A percentile compares a stretch with the other conserved stretches of the same genome.
Evolutionary conservation across 2,888 invertebrate genomes (phyloP).

Genomic region (Diogma glabrata): DNA sequence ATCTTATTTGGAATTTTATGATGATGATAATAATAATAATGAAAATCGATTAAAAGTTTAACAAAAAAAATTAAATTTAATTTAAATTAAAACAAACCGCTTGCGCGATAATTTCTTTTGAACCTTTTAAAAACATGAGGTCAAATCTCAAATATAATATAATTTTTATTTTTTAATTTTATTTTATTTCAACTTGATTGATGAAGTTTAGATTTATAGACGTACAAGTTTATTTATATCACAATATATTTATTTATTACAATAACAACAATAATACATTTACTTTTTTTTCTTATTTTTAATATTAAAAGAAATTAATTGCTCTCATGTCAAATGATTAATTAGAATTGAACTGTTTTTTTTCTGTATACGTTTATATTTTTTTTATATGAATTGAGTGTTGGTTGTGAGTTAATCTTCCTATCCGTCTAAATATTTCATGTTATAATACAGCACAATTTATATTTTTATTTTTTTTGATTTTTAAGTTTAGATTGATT

Average conservation of each 20-base stretch:
- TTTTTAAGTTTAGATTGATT: too few relatives aligned
- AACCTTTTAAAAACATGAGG: constrained; percentile 6
- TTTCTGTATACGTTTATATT: background rate
- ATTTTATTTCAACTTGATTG: constrained; percentile 9
- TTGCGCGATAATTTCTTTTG: constrained; percentile 9
- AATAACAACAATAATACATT: constrained; percentile 1
- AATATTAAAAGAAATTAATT: constrained; percentile 9
- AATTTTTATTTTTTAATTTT: background rate
- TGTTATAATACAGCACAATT: constrained; percentile 1
- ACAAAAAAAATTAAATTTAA: background rate
- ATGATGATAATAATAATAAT: constrained; percentile 4
- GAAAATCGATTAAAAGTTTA: constrained; percentile 8
- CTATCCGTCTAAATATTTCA: background rate
- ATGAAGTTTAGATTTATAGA: constrained; percentile 7
- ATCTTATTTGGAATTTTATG: background rate
- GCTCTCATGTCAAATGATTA: constrained; percentile 9
- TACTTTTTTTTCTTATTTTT: too few relatives aligned
- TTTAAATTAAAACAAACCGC: background rate
- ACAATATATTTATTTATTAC: constrained; percentile 2
- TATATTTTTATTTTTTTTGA: too few relatives aligned
- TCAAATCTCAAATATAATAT: constrained; percentile 3
- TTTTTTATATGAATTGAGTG: background rate
- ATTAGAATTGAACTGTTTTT: constrained; percentile 8
- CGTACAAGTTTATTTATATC: constrained; percentile 9
- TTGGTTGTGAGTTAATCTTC: constrained; percentile 3